Percentiles rank a stretch among this genome's conserved stretches.
Conservation (phyloP, 92 coral and sea anemone species). For the Epizoanthus illoricatus region DNA sequence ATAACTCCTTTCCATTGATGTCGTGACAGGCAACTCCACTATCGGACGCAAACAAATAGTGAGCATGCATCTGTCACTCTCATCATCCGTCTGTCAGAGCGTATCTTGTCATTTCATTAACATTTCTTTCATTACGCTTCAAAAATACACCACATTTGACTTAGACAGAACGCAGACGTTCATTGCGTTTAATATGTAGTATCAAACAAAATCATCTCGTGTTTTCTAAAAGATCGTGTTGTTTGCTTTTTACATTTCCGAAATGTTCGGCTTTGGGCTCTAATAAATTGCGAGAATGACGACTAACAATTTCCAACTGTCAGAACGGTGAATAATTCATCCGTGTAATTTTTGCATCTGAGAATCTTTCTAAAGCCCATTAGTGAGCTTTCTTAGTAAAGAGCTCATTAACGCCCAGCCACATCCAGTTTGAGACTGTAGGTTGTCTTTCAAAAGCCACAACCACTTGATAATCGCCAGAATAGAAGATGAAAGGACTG, state of each 20-base stretch:
- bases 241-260: conserved; percentile 34
- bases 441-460: conserved; percentile 61
- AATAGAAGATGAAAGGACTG: conserved; percentile 62
- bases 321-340: conserved; percentile 54
- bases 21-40: conserved; percentile 84
- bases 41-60: conserved; percentile 74
- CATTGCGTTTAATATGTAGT: conserved; percentile 6
- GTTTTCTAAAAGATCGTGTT: conserved; percentile 8
- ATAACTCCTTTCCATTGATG: conserved; percentile 73
- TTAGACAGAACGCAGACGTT: conserved; percentile 19
- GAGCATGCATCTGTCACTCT: conserved; percentile 65
- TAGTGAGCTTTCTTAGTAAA: conserved; percentile 58
- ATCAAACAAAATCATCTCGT: conserved; percentile 1
- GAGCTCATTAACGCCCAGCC: conserved; percentile 83
- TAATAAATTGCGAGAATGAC: conserved; percentile 27
- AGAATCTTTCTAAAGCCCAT: conserved; percentile 47
- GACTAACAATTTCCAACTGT: conserved; percentile 15
- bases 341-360: conserved; percentile 58
- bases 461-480: conserved; percentile 69
- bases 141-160: conserved; percentile 47
- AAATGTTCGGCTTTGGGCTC: conserved; percentile 23
- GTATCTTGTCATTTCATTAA: conserved; percentile 69
- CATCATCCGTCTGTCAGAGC: conserved; percentile 66
- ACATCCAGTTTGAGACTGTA: conserved; percentile 64
- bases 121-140: conserved; percentile 69